Evolutionary conservation across 2,797 vertebrate genomes (phyloP).

Genomic region (Alfaro cultratus): DNA sequence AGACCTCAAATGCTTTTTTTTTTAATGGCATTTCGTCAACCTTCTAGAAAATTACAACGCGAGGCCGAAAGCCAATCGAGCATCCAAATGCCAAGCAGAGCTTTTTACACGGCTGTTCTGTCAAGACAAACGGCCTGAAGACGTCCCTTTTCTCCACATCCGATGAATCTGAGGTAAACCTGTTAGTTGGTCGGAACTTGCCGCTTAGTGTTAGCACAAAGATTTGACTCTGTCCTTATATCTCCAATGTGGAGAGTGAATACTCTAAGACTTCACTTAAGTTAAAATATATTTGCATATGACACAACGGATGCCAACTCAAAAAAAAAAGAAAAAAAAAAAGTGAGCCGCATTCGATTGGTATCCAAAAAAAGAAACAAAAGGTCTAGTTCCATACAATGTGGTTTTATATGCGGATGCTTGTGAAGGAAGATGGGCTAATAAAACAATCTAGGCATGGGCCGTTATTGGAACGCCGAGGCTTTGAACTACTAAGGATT

Average conservation of each 20-base stretch:
- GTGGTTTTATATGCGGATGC: constrained; percentile 69
- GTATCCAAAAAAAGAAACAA: constrained; percentile 48
- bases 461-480: neutral
- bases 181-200: constrained; percentile 74
- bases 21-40: constrained; percentile 55
- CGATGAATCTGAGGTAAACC: constrained; percentile 75
- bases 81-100: constrained; percentile 43
- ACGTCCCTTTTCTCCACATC: constrained; percentile 70
- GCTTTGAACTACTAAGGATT: neutral
- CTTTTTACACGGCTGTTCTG: constrained; percentile 57
- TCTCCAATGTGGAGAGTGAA: constrained; percentile 86
- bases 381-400: constrained; percentile 56
- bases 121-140: constrained; percentile 52
- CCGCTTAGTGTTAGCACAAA: constrained; percentile 73
- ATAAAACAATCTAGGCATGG: constrained; percentile 33
- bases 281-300: constrained; percentile 66
- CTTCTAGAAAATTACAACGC: constrained; percentile 37
- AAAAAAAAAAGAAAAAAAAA: neutral
- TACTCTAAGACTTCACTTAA: constrained; percentile 67
- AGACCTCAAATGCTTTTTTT: constrained; percentile 58
- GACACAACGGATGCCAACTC: constrained; percentile 67
- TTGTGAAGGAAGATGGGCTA: constrained; percentile 46
- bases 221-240: constrained; percentile 65
- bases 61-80: constrained; percentile 43
- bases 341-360: constrained; percentile 48